Conservation (phyloP, 2,113 vertebrate genomes). For the Rissa tridactyla region DNA sequence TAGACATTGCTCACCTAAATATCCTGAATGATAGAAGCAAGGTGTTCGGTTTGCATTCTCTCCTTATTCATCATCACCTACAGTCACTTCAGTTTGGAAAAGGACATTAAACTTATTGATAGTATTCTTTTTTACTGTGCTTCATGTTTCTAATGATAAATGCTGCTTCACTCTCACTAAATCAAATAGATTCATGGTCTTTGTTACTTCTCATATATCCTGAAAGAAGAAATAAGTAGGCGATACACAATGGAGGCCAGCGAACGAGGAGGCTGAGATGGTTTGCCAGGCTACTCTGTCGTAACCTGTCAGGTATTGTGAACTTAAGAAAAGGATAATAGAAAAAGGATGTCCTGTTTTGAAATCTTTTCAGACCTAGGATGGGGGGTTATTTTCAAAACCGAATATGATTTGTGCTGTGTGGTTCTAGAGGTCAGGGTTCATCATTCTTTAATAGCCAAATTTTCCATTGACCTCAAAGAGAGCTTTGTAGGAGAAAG, state of each 20-base stretch:
- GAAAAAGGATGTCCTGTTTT: background rate
- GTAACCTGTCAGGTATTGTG: background rate
- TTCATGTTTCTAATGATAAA: constrained; percentile 12
- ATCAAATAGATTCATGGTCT: constrained; percentile 7
- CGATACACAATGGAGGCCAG: background rate
- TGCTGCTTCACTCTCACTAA: background rate
- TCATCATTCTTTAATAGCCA: constrained; percentile 4
- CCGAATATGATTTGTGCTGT: background rate
- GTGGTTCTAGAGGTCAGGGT: background rate
- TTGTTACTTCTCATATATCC: background rate
- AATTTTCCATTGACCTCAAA: constrained; percentile 30
- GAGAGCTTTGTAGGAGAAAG: constrained; percentile 22
- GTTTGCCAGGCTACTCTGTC: background rate
- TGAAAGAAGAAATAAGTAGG: background rate
- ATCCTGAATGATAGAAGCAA: background rate
- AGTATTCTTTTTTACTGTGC: background rate
- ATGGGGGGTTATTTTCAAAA: constrained; percentile 11
- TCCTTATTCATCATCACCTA: background rate
- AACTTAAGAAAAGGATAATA: background rate
- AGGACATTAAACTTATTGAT: background rate
- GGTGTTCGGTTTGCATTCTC: background rate
- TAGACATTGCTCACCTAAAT: background rate
- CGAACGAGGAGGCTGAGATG: background rate
- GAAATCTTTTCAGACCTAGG: background rate
- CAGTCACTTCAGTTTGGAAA: background rate